These are phyloP conservation scores for Pollimyrus isidori DNA, from an alignment of 2,113 vertebrate genomes.

Conservation along the genomic window DNA sequence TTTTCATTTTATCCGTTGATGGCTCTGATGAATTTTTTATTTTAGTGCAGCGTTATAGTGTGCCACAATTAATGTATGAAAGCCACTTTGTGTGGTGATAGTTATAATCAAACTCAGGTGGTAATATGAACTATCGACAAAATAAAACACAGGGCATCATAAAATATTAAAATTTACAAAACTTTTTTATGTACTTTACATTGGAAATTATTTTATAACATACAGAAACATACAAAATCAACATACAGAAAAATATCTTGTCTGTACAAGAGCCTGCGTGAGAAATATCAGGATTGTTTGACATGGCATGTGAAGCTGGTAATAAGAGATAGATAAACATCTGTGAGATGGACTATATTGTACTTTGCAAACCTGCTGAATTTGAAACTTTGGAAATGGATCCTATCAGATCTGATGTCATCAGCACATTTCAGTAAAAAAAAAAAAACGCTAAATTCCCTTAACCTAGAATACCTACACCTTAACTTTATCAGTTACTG, in stretches of 20 bases:
- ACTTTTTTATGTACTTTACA: neutral
- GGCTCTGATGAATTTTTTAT: neutral
- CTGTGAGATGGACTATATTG: slow-evolving; percentile 37
- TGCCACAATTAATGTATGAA: neutral
- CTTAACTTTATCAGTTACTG: slow-evolving; percentile 2
- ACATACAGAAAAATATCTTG: slow-evolving; percentile 24
- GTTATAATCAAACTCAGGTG: neutral
- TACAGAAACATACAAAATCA: slow-evolving; percentile 21
- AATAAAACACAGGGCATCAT: neutral
- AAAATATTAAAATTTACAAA: neutral
- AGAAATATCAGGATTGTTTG: slow-evolving; percentile 35
- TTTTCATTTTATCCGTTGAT: neutral
- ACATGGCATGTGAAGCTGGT: slow-evolving; percentile 20
- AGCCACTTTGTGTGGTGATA: neutral
- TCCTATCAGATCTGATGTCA: slow-evolving; percentile 31
- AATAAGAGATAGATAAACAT: slow-evolving; percentile 32
- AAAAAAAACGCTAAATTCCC: neutral
- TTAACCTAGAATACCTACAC: neutral
- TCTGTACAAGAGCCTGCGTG: slow-evolving; percentile 43
- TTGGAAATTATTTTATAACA: neutral
- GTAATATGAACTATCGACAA: neutral
- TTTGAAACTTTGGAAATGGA: slow-evolving; percentile 54
- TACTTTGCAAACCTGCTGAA: slow-evolving; percentile 55
- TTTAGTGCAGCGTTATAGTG: neutral
- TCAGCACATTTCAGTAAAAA: slow-evolving; percentile 60